Percentiles rank a stretch among this genome's conserved stretches.
Conservation (phyloP, 1,140 invertebrate genomes). For the Armadillidium nasatum region DNA sequence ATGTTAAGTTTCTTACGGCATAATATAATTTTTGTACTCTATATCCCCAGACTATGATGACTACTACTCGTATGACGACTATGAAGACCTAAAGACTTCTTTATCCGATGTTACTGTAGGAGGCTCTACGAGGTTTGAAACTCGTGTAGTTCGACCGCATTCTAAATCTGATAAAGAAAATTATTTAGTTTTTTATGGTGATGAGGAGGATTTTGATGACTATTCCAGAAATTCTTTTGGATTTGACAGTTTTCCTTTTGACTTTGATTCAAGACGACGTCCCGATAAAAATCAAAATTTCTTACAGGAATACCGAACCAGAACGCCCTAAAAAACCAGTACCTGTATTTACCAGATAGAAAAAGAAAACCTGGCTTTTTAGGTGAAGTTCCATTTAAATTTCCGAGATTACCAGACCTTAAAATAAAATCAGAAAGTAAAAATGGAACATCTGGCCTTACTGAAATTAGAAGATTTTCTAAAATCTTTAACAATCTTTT, state of each 20-base stretch:
- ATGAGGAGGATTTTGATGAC: too few species aligned
- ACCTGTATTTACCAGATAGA: background rate
- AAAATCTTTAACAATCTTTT: too few species aligned
- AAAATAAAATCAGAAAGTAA: background rate
- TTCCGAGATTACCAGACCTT: background rate
- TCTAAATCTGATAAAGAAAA: too few species aligned
- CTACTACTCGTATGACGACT: background rate
- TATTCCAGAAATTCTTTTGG: background rate
- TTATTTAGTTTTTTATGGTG: too few species aligned
- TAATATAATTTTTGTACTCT: background rate
- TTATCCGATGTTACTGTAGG: background rate
- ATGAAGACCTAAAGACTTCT: background rate
- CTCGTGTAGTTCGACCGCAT: too few species aligned
- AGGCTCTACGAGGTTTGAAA: background rate
- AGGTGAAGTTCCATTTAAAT: background rate
- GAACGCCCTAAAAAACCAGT: background rate
- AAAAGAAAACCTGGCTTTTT: background rate
- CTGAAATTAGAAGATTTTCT: too few species aligned
- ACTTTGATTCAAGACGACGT: background rate
- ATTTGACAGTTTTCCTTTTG: background rate
- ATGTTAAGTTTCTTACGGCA: too few species aligned
- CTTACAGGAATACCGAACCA: background rate
- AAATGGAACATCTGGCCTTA: too few species aligned
- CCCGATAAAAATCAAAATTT: too few species aligned
- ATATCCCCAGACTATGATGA: constrained; percentile 3